These are phyloP conservation scores for Botia kubotai DNA, from an alignment of 2,797 vertebrate genomes.

Conservation along the genomic window DNA sequence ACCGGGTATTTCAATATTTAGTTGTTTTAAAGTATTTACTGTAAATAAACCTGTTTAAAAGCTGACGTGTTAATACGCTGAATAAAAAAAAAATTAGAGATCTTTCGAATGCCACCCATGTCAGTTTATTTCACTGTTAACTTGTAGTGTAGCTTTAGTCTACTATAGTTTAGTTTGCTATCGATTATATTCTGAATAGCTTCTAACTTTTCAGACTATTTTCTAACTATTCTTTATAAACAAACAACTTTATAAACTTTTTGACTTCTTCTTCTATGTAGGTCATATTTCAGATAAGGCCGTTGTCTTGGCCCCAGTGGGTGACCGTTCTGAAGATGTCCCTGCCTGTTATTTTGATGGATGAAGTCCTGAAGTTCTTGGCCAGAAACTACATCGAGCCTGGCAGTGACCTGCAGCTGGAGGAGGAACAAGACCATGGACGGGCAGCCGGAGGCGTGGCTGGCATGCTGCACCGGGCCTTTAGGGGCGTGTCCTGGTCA, in stretches of 20 bases:
- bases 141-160: no score
- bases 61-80: no score
- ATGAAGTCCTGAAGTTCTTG: conserved; percentile 81
- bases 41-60: no score
- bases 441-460: conserved; percentile 28
- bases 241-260: background rate
- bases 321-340: conserved; percentile 83
- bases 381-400: conserved; percentile 82
- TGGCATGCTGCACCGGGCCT: conserved; percentile 55
- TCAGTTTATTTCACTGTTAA: no score
- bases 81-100: no score
- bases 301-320: conserved; percentile 82
- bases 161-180: no score
- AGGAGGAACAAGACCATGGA: conserved; percentile 63
- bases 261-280: conserved; percentile 42
- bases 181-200: no score
- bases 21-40: no score
- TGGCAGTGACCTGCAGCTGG: conserved; percentile 62
- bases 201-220: no score
- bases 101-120: no score
- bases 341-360: conserved; percentile 82
- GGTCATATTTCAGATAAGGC: conserved; percentile 82
- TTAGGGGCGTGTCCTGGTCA: conserved; percentile 78
- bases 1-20: no score
- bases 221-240: no score